A percentile compares a stretch with the other conserved stretches of the same genome.
Conservation (phyloP, 2,113 vertebrate genomes). For the Sphaerodactylus townsendi region DNA sequence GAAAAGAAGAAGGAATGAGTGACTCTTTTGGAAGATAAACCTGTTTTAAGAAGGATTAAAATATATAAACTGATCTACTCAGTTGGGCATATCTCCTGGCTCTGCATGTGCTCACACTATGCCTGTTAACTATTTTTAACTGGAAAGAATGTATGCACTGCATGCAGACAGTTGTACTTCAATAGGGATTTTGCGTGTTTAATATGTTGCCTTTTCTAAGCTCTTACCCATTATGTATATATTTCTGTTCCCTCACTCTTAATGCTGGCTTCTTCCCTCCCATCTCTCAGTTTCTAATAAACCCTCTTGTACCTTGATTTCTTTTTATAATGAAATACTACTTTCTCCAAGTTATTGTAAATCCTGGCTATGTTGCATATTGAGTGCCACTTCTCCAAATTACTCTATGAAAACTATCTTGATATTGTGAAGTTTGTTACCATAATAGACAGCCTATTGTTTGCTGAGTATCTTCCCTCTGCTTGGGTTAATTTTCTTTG, state of each 20-base stretch:
- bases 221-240: neutral
- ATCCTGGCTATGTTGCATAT: no score
- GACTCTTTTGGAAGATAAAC: slow-evolving; percentile 70
- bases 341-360: no score
- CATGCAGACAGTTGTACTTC: slow-evolving; percentile 25
- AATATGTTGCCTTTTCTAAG: slow-evolving; percentile 2
- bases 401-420: no score
- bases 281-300: neutral
- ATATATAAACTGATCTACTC: slow-evolving; percentile 72
- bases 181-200: slow-evolving; percentile 39
- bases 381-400: no score
- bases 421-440: no score
- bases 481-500: no score
- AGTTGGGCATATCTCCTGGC: slow-evolving; percentile 60
- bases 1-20: slow-evolving; percentile 68
- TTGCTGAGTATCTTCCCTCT: no score
- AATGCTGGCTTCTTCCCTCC: neutral
- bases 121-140: slow-evolving; percentile 62
- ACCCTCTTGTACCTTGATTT: neutral
- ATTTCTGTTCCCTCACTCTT: neutral
- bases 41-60: slow-evolving; percentile 74
- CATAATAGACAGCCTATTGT: no score
- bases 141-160: slow-evolving; percentile 27
- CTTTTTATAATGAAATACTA: no score
- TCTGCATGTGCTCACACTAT: slow-evolving; percentile 63